Conservation (phyloP, 2,888 invertebrate genomes). For the Trichacis sp. region DNA sequence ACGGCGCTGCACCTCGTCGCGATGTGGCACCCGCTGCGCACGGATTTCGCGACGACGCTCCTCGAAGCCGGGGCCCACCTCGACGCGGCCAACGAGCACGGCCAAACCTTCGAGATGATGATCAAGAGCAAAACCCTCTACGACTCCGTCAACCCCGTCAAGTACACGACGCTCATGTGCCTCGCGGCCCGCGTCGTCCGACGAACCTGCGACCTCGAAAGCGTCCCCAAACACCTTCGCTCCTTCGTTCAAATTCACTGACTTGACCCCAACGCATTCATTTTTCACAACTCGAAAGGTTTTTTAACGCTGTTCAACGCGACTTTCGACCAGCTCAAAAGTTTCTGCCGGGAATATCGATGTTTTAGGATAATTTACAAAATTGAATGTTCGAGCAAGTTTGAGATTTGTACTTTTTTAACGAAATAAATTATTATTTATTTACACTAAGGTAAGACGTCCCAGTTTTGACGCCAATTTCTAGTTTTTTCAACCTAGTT, state of each 20-base stretch:
- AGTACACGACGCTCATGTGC: conserved; percentile 86
- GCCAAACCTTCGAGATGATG: conserved; percentile 81
- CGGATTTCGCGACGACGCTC: conserved; percentile 76
- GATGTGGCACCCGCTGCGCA: conserved; percentile 75
- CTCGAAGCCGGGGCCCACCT: conserved; percentile 87
- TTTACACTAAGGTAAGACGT: no score
- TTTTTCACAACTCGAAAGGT: background rate
- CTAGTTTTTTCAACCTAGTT: no score
- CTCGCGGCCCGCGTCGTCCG: conserved; percentile 86
- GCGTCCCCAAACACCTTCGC: conserved; percentile 57
- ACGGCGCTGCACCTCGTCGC: conserved; percentile 90
- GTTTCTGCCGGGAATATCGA: no score
- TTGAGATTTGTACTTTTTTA: no score
- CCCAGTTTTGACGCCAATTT: no score
- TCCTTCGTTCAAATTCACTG: conserved; percentile 59
- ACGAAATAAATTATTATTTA: no score
- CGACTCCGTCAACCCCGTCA: conserved; percentile 80
- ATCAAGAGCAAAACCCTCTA: conserved; percentile 75
- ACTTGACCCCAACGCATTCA: background rate
- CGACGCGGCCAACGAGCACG: conserved; percentile 83
- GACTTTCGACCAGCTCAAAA: background rate
- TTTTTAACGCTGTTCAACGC: background rate
- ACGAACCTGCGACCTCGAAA: conserved; percentile 43
- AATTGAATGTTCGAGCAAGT: no score
- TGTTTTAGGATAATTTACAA: no score